These are phyloP conservation scores for Proales similis DNA, from an alignment of 1,140 invertebrate genomes.

Conservation along the genomic window DNA sequence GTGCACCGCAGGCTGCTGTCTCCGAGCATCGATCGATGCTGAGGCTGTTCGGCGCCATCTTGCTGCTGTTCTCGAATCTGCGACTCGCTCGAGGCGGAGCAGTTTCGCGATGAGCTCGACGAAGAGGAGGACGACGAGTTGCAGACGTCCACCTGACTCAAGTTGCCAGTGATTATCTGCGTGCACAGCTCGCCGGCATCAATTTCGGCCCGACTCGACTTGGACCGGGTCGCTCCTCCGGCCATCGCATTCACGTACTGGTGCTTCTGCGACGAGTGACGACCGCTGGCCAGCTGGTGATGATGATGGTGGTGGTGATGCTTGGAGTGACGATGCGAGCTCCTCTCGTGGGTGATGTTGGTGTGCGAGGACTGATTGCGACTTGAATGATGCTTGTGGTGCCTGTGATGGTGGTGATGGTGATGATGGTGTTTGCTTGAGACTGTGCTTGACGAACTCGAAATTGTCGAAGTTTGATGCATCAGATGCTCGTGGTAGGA, in stretches of 20 bases:
- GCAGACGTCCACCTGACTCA: conserved; percentile 6
- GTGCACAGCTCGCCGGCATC: conserved; percentile 24
- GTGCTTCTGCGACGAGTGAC: no score
- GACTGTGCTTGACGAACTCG: not conserved
- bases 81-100: not conserved
- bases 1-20: conserved; percentile 30
- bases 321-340: no score
- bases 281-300: conserved; percentile 7
- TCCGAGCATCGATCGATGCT: not conserved
- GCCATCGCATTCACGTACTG: conserved; percentile 33
- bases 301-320: conserved; percentile 8
- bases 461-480: not conserved
- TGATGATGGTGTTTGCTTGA: conserved; percentile 28
- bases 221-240: not conserved
- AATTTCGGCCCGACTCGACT: conserved; percentile 22
- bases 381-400: no score
- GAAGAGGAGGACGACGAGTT: conserved; percentile 14
- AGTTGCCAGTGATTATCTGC: conserved; percentile 32
- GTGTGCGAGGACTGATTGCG: no score
- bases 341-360: no score
- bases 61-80: not conserved
- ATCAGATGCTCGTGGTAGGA: not conserved
- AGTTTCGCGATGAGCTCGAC: not conserved
- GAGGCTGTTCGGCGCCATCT: not conserved
- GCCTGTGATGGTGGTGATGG: conserved; percentile 2